phyloP scores from a whole-genome alignment of 2,888 invertebrate genomes.

The Tenthredo notha region DNA sequence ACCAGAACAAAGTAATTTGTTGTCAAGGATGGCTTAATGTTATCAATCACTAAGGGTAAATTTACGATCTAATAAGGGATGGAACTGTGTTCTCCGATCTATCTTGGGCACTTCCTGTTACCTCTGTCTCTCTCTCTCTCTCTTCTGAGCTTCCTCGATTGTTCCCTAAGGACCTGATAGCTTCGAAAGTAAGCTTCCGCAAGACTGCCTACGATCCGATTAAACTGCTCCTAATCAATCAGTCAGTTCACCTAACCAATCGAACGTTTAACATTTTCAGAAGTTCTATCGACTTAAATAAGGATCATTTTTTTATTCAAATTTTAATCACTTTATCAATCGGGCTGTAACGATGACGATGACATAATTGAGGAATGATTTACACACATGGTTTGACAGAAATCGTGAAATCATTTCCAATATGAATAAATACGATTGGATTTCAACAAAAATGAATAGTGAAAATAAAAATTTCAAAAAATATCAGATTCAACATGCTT shows the following conservation, averaged over 20 bases:
- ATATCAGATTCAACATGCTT: background rate
- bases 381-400: background rate
- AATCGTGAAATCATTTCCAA: background rate
- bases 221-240: conserved; percentile 58
- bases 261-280: background rate
- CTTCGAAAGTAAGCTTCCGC: conserved; percentile 52
- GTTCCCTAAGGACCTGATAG: conserved; percentile 39
- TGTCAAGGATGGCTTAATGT: conserved; percentile 68
- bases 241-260: conserved; percentile 54
- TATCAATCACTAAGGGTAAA: conserved; percentile 73
- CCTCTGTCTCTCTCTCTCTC: background rate
- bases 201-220: conserved; percentile 49
- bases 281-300: background rate
- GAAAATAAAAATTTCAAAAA: background rate
- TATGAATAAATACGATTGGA: background rate
- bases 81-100: conserved; percentile 69
- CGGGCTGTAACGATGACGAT: background rate
- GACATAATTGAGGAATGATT: background rate
- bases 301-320: background rate
- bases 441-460: background rate
- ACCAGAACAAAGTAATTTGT: conserved; percentile 4
- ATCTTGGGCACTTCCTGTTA: conserved; percentile 61
- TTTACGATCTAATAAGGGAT: conserved; percentile 75
- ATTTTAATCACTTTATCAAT: background rate
- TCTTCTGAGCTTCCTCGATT: conserved; percentile 53